Base-by-base conservation (phyloP, 2,113 vertebrate species). In the Antennarius striatus region DNA sequence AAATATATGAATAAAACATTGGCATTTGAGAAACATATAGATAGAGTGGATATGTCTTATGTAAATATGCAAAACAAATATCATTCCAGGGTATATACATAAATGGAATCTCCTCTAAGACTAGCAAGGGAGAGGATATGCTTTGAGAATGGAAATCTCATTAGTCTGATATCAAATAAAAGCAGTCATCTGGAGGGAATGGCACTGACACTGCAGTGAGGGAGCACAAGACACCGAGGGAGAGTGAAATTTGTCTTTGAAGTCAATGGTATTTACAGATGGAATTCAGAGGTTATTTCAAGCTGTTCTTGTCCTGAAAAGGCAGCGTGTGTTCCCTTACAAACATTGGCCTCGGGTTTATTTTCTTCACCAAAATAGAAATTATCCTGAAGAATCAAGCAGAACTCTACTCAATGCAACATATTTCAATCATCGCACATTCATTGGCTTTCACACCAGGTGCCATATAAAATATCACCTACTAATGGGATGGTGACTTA, bases 121-220 rank as follows among this genome's bases (percentile, higher is more conserved):
- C 78, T 36, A 60, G 77, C 62, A 56, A 82, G 81, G 43, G 74
- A 71, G 64, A 69, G 77, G 77, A 84, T 83, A 67, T 83, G 87
- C 83, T 79, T 73, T 82, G 80, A 89, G 82, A 86, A 88, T 75
- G 83, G 80, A 91, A 91, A 90, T 91, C 88, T 90, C 86, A 91
- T 91, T 91, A 90, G 88, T 88, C 80, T 86, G 84, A 89, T 90
- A 89, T 91, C 80, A 90, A 91, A 90, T 91, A 88, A 91, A 88
- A 85, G 85, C 83, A 79, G 80, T 85, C 76, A 82, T 90, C 86
- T 87, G 84, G 79, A 90, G 88, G 86, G 88, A 88, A 85, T 79
- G 77, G 78, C 81, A 81, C 53, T 42, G 43, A 78, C 73, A 84
- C 67, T 47, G 73, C 73, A 63, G 73, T 15, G 71, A 77, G 81